Evolutionary conservation across 2,888 invertebrate genomes (phyloP).

Genomic region (Trissolcus japonicus): DNA sequence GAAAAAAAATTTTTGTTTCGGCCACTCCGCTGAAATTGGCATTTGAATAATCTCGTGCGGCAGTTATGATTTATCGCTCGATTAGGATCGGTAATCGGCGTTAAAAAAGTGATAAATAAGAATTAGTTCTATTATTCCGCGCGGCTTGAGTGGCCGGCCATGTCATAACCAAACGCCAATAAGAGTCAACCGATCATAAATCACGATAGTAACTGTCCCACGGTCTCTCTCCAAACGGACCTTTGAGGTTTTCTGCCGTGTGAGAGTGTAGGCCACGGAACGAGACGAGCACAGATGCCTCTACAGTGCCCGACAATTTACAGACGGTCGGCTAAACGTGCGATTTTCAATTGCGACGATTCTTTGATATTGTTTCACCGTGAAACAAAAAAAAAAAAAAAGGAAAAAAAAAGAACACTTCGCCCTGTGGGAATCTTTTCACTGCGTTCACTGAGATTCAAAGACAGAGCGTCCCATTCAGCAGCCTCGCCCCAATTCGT

Average conservation of each 20-base stretch:
- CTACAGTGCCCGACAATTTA: conserved; percentile 14
- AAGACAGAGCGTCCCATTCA: conserved; percentile 5
- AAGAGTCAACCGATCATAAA: conserved; percentile 66
- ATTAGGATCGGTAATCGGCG: conserved; percentile 24
- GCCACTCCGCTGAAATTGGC: conserved; percentile 27
- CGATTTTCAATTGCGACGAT: conserved; percentile 39
- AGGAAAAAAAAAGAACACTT: conserved; percentile 5
- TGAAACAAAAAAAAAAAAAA: conserved; percentile 11
- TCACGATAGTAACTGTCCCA: conserved; percentile 63
- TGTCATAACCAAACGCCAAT: conserved; percentile 68
- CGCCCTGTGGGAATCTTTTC: conserved; percentile 17
- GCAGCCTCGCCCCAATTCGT: conserved; percentile 23
- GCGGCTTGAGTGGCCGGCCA: conserved; percentile 61
- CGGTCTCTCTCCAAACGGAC: conserved; percentile 56
- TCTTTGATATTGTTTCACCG: conserved; percentile 32
- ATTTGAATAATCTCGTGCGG: conserved; percentile 28
- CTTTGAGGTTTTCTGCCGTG: conserved; percentile 44
- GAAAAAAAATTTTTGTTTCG: conserved; percentile 19
- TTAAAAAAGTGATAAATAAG: conserved; percentile 50
- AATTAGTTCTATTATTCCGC: conserved; percentile 46
- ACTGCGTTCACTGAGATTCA: conserved; percentile 17
- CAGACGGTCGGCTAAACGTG: conserved; percentile 19
- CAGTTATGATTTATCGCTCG: conserved; percentile 33
- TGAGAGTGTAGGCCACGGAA: conserved; percentile 31
- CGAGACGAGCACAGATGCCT: conserved; percentile 35